Base-by-base conservation (phyloP, 2,888 invertebrate genomes). In the Malthinus flaveolus region DNA sequence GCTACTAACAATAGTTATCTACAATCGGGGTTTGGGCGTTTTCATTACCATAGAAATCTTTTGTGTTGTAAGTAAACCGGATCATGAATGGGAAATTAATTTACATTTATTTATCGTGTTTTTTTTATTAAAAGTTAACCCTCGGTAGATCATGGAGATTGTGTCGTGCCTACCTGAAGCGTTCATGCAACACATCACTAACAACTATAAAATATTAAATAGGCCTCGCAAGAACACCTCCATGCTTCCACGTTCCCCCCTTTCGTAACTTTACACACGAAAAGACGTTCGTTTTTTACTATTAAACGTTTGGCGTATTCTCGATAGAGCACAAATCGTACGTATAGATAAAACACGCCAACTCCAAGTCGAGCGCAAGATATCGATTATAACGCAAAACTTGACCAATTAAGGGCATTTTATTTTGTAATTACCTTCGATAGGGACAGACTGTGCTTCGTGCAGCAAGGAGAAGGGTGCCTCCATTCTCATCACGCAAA, bases 321-420 rank as follows among this genome's bases (percentile, higher is more conserved):
- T 58, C 45, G 56, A 49, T 56, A 44, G 51, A 50, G 33, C 49
- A 23, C 32, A 39, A 31, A 31, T 36, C 32, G 32, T 47, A 35
- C 42, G 12, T 49, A 45, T 31, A 56, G 11, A 39, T 32, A 37
- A 39, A 61, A 35, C 64, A 61, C 64, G 64, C 64, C 46, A 64
- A 36, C 47, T 31, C 32, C 35, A 63, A 59, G 59, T 62, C 58
- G 51, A 64, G 62, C 62, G 57, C 60, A 62, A 61, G 61, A 59
- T 69, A 71, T 71, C 63, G 70, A 71, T 69, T 68, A 70, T 65
- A 68, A 66, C 65, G 64, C 65, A 63, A 68, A 70, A 69, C 62
- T 71, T 68, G 68, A 71, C 66, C 69, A 70, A 71, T 70, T 70
- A 70, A 67, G 66, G 68, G 62, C 66, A 70, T 70, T 71, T 71